Evolutionary conservation across 1,140 invertebrate species (phyloP).

Genomic region (Lineus longissimus): DNA sequence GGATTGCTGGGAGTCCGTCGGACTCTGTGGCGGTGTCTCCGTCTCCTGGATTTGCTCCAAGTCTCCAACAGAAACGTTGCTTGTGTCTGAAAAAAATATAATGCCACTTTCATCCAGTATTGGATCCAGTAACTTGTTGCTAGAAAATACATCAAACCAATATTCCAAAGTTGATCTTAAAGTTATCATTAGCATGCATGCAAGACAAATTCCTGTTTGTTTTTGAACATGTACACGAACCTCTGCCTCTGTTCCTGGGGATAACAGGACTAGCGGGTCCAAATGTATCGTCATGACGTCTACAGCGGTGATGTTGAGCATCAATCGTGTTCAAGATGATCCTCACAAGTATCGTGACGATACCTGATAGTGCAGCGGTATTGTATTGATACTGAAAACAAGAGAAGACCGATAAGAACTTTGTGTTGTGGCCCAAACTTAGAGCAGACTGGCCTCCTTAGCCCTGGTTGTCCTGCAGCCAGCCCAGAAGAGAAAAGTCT

Average conservation of each 20-base stretch:
- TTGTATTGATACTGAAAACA: conserved; percentile 86
- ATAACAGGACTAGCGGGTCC: conserved; percentile 35
- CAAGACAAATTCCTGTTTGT: conserved; percentile 7
- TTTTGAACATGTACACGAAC: too few relatives aligned
- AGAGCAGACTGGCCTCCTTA: too few relatives aligned
- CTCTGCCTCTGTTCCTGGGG: conserved; percentile 51
- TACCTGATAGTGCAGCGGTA: conserved; percentile 71
- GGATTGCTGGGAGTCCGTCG: conserved; percentile 23
- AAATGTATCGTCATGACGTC: conserved; percentile 42
- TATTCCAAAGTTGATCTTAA: too few relatives aligned
- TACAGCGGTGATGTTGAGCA: conserved; percentile 73
- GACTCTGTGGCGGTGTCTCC: conserved; percentile 51
- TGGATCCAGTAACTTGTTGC: too few relatives aligned
- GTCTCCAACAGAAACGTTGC: conserved; percentile 51
- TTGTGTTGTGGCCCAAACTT: too few relatives aligned
- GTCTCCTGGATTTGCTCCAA: conserved; percentile 53
- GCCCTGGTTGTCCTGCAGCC: too few relatives aligned
- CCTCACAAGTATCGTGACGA: conserved; percentile 76
- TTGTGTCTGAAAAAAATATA: conserved; percentile 40
- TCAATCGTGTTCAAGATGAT: conserved; percentile 93
- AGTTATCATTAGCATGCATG: too few relatives aligned
- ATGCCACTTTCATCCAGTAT: background rate
- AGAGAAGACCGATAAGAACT: too few relatives aligned
- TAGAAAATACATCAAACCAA: too few relatives aligned
- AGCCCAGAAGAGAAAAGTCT: too few relatives aligned